Evolutionary conservation across 2,888 invertebrate genomes (phyloP), one percentile per base, ranked within the genome.

Genomic region (Idaea dimidiata): DNA sequence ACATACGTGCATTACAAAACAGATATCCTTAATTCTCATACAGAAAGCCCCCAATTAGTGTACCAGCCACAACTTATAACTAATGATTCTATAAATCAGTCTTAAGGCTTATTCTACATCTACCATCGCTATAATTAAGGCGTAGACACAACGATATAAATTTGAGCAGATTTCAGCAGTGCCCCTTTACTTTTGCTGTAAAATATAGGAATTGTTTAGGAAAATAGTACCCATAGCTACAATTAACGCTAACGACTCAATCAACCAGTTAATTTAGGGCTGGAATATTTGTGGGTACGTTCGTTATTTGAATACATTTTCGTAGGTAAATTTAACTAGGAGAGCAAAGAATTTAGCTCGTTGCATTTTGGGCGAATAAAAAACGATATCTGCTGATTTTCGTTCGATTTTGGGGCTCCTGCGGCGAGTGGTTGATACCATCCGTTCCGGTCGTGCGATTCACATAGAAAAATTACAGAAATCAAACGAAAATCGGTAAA

Each of bases 101-200:
- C 72, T 80, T 88, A 89, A 88, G 84, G 82, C 86, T 88, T 88
- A 89, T 89, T 88, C 87, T 86, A 83, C 85, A 86, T 88, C 89
- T 89, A 87, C 89, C 87, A 84, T 89, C 87, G 85, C 82, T 83
- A 87, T 89, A 87, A 88, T 89, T 88, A 86, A 87, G 88, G 70
- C 68, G 68, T 67, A 68, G 66, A 66, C 69, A 86, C 84, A 81
- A 79, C 79, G 72, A 76, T 74, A 77, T 72, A 77, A 79, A 81
- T 82, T 86, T 80, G 74, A 76, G 72, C 74, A 78, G 78, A 80
- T 81, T 75, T 64, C 14, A 43, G 43, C 43, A 43, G 43, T 43
- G 43, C 43, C 43, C 43, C 43, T 43, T 43, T 43, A 43, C 31
- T 17, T 55, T 57, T 43, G 43, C 14, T 43, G 43, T 43, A 43